phyloP scores from a whole-genome alignment of 1,140 invertebrate genomes.

The Octopus sinensis region DNA sequence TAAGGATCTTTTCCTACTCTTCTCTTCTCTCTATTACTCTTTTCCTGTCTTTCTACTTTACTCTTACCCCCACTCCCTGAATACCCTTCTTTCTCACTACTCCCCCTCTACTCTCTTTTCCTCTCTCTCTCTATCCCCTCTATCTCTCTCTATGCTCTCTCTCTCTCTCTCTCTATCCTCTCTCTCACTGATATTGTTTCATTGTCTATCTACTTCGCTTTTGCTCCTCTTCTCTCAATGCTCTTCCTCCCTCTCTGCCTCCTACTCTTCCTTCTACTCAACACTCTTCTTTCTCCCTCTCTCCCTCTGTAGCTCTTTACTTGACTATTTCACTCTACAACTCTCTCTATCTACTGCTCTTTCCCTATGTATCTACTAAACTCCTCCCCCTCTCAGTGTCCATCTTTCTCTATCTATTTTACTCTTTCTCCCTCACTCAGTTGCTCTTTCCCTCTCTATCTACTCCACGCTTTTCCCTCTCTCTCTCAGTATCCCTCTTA shows the following conservation, averaged over 20 bases:
- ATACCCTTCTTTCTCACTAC: not conserved
- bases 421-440: not conserved
- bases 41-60: not conserved
- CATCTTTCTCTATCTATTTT: not conserved
- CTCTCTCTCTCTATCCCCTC: not conserved
- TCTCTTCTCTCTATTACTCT: not conserved
- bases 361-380: not conserved
- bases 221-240: not conserved
- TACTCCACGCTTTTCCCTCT: not conserved
- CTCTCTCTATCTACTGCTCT: not conserved
- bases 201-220: not conserved
- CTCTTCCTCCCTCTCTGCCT: not conserved
- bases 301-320: not conserved
- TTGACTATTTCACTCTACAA: not conserved
- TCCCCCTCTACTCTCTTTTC: not conserved
- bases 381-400: not conserved
- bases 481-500: not conserved
- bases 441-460: not conserved
- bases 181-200: not conserved
- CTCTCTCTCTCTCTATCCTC: too few relatives aligned
- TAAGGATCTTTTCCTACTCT: too few relatives aligned
- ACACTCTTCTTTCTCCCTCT: not conserved
- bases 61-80: not conserved
- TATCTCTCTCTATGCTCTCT: too few relatives aligned
- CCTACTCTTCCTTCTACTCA: not conserved